A percentile compares a stretch with the other conserved stretches of the same genome.
Conservation (phyloP, 2,888 invertebrate species). For the Heliconius ismenius region DNA sequence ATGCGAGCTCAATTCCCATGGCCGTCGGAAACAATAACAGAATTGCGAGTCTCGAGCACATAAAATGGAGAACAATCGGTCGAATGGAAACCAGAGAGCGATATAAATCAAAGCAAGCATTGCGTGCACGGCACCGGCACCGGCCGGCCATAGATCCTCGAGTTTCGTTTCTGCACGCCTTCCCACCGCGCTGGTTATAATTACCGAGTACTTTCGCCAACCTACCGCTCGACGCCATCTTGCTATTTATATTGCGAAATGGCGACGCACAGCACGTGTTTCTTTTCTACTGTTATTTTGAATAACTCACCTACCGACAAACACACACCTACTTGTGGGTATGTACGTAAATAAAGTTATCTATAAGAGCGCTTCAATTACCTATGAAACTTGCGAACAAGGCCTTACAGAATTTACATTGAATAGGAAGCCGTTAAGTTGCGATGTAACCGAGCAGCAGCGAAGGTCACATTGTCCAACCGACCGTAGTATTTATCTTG, state of each 20-base stretch:
- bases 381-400: constrained; percentile 49
- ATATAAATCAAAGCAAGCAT: constrained; percentile 79
- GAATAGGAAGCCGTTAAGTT: constrained; percentile 71
- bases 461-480: constrained; percentile 78
- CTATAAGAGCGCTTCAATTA: constrained; percentile 12
- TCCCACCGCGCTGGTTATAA: constrained; percentile 69
- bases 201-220: constrained; percentile 80
- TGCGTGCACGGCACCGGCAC: constrained; percentile 71
- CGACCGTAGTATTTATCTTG: constrained; percentile 57
- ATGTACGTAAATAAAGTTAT: not conserved
- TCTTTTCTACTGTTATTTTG: constrained; percentile 68
- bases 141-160: constrained; percentile 73
- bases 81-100: constrained; percentile 76
- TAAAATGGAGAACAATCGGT: constrained; percentile 76
- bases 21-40: constrained; percentile 73
- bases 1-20: constrained; percentile 64
- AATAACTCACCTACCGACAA: constrained; percentile 46
- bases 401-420: constrained; percentile 73
- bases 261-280: constrained; percentile 74
- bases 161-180: constrained; percentile 67
- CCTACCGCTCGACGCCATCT: constrained; percentile 75
- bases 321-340: not conserved
- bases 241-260: constrained; percentile 80
- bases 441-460: constrained; percentile 63
- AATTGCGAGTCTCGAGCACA: constrained; percentile 65